phyloP scores from a whole-genome alignment of 2,113 vertebrate genomes.

The Cochlearius cochlearius region DNA sequence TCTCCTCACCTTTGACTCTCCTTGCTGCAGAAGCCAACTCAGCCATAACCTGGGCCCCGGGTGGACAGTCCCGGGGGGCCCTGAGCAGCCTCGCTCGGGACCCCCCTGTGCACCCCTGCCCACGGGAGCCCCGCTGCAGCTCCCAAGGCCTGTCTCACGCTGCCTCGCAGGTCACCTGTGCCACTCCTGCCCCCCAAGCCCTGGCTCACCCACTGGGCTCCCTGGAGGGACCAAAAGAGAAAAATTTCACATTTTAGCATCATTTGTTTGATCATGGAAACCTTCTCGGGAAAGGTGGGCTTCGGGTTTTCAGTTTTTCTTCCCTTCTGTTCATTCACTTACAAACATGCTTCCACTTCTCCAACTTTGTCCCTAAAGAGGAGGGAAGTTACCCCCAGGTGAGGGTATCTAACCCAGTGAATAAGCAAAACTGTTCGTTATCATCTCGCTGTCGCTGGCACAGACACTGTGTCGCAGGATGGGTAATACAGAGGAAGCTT shows the following conservation, averaged over 20 bases:
- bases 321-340: not conserved
- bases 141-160: not conserved
- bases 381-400: not conserved
- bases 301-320: not conserved
- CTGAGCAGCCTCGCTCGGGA: rapidly evolving
- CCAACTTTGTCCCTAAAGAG: not conserved
- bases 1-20: not conserved
- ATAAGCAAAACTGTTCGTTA: not conserved
- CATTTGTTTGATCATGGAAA: not conserved
- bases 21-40: not conserved
- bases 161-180: not conserved
- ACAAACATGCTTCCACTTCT: not conserved
- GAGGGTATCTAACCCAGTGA: not conserved
- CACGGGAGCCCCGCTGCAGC: not conserved
- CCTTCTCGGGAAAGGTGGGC: not conserved
- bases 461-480: not conserved
- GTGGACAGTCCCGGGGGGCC: not conserved
- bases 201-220: not conserved
- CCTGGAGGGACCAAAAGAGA: not conserved
- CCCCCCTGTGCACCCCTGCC: no score
- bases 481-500: not conserved
- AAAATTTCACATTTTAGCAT: not conserved
- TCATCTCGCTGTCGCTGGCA: not conserved
- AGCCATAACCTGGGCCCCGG: not conserved
- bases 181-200: not conserved